Conservation (phyloP, 2,113 vertebrate species). For the Seriola rivoliana region DNA sequence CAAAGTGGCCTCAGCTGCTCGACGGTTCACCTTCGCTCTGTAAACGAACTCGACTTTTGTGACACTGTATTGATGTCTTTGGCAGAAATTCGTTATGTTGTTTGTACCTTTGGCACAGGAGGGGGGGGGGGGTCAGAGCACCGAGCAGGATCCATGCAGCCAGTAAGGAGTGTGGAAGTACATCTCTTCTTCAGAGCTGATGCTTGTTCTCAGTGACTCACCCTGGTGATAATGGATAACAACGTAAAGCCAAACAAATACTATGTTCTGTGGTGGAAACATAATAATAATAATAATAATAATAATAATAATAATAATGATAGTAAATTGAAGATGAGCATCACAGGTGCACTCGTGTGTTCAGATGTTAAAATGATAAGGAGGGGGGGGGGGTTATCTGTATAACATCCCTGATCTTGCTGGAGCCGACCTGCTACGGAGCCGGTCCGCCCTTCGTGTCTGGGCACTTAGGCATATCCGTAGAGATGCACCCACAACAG, state of each 20-base stretch:
- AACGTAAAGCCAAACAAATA: neutral
- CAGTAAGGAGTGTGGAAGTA: neutral
- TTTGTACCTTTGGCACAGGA: neutral
- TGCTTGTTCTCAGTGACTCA: neutral
- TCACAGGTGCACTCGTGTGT: too few species aligned
- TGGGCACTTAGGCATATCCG: slow-evolving; percentile 36
- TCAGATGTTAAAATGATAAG: too few species aligned
- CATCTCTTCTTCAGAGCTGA: neutral
- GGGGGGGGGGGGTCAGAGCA: neutral
- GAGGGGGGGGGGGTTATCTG: too few species aligned
- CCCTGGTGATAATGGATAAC: neutral
- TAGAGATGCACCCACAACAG: slow-evolving; percentile 14
- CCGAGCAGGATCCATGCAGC: neutral
- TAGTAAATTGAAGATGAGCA: too few species aligned
- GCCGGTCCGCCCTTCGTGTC: neutral
- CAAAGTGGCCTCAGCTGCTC: neutral
- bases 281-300: too few species aligned
- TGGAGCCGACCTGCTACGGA: too few species aligned
- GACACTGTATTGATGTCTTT: slow-evolving; percentile 2
- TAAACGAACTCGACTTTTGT: slow-evolving; percentile 12
- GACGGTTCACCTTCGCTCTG: neutral
- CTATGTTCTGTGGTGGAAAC: too few species aligned
- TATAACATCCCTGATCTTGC: too few species aligned
- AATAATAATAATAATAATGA: too few species aligned
- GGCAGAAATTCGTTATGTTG: neutral